Evolutionary conservation across 2,113 vertebrate genomes (phyloP).

Genomic region (Peromyscus maniculatus): DNA sequence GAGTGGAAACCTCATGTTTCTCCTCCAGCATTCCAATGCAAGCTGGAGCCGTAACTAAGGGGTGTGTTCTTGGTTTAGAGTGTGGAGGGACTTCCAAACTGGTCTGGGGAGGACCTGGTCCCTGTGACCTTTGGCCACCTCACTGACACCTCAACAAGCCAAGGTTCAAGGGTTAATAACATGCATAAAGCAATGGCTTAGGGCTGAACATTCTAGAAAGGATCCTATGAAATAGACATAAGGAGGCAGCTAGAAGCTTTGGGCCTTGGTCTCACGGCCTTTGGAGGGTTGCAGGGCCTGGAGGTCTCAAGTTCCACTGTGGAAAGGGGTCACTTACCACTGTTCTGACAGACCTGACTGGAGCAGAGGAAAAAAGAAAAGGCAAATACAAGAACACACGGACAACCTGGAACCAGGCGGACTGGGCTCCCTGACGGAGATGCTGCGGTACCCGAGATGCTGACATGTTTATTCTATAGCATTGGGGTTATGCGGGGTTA

Average conservation of each 20-base stretch:
- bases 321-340: too few relatives aligned
- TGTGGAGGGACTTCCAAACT: not conserved
- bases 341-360: too few relatives aligned
- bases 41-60: rapidly evolving
- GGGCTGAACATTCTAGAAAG: not conserved
- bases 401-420: not conserved
- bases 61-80: not conserved
- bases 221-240: rapidly evolving
- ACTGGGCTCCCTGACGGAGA: not conserved
- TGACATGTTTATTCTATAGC: too few relatives aligned
- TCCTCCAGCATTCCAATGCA: rapidly evolving
- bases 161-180: rapidly evolving
- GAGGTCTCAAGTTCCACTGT: rapidly evolving
- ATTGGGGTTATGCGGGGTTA: not conserved
- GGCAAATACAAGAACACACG: not conserved
- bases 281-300: rapidly evolving
- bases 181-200: rapidly evolving
- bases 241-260: too few relatives aligned
- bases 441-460: not conserved
- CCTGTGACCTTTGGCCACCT: not conserved
- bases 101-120: not conserved
- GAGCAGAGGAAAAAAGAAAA: not conserved
- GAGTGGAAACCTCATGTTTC: not conserved
- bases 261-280: rapidly evolving
- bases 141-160: rapidly evolving